Base-by-base conservation (phyloP, 2,888 invertebrate genomes). In the Zygogramma bicolorata region DNA sequence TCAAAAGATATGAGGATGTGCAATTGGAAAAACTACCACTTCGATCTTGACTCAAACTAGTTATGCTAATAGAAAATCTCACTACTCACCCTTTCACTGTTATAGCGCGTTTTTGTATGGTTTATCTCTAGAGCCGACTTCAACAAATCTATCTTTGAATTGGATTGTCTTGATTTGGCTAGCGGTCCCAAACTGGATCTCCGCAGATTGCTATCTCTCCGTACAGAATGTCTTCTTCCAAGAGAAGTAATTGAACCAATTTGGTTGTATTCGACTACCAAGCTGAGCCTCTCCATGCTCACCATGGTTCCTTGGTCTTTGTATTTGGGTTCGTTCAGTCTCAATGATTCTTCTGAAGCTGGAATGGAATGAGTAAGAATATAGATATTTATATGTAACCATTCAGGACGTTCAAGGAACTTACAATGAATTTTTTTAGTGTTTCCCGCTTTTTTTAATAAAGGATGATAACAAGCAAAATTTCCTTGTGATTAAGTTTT, bases 221-320 rank as follows among this genome's bases (percentile, higher is more conserved):
- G 76, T 4, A 81, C 76, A 34, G 83, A 68, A 53, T 79, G 76
- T 27, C 74, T 65, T 80, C 92, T 88, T 0, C 93, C 92, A 78
- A 94, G 83, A 0, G 94, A 94, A 75, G 93, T 91, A 60, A 94
- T 86, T 31, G 94, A 94, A 58, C 94, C 94, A 69, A 94, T 90
- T 77, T 93, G 93, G 84, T 94, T 94, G 85, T 91, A 93, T 79
- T 94, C 90, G 3, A 93, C 93, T 88, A 94, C 92, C 79, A 94
- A 89, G 83, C 93, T 93, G 58, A 94, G 85, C 53, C 94, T 88
- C 84, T 94, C 94, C 73, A 92, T 86, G 49, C 93, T 93, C 82
- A 93, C 90, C 88, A 92, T 92, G 0, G 93, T 93, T 63, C 90
- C 90, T 58, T 92, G 92, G 79, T 93, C 93, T 81, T 92, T 93